Base-by-base conservation (phyloP, 2,888 invertebrate genomes). In the Oscheius sp. region DNA sequence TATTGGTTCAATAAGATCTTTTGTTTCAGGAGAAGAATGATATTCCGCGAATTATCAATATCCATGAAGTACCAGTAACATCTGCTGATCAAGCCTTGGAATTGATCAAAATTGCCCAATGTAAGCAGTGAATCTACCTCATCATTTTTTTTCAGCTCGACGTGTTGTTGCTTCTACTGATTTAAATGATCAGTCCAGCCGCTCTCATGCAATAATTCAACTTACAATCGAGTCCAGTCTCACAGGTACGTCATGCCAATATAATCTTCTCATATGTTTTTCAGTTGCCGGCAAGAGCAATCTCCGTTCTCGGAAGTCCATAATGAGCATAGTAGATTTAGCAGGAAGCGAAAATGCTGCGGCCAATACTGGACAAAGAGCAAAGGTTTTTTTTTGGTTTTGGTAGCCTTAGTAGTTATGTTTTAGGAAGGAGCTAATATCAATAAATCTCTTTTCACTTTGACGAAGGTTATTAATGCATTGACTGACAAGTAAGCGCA, bases 311-410 rank as follows among this genome's bases (percentile, higher is more conserved):
- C 41, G 68, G 1, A 18, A 23, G 5, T 73, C 73, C 6, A 35
- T 73, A 23, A 61, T 74, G 41, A 61, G 53, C 56, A 52, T 74
- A 12, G 69, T 74, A 7, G 74, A 74, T 16, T 55, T 74, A 55
- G 74, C 74, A 2, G 74, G 74, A 23, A 63, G 63, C 23, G 74
- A 74, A 43, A 69, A 74, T 55, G 69, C 55, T 2, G 55, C 59
- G 12, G 43, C 21, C 1, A 45, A 59, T 13, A 21, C 55, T 16
- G 69, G 63, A 25, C 18, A 21, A 1, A 59, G 74, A 6, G 52
- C 43, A 1, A 58, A 58, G 63, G 70, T 61, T 35, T 18, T n/a
- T n/a, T n/a, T 6, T 61, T 35, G 13, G 16, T 25, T 35, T 12
- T 13, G 9, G n/a, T n/a, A n/a, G n/a, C n/a, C 9, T 5, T 35